These are phyloP conservation scores for Brachystomella parvula DNA, from an alignment of 1,140 invertebrate species.

Conservation along the genomic window DNA sequence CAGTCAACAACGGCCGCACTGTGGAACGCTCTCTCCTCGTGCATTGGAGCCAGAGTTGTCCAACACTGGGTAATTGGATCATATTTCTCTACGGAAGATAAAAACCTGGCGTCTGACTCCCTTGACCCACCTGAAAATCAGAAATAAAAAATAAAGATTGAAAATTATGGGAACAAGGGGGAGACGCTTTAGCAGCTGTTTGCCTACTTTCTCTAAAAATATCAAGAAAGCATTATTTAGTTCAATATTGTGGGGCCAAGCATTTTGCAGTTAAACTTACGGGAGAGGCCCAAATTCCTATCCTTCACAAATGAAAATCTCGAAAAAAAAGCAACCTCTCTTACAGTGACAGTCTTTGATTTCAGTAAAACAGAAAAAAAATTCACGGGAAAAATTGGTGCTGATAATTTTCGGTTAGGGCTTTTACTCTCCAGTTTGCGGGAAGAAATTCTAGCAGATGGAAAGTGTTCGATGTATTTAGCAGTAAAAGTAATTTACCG, in stretches of 20 bases:
- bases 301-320: too few species aligned
- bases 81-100: conserved; percentile 38
- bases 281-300: too few species aligned
- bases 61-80: conserved; percentile 38
- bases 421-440: too few species aligned
- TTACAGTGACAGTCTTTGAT: not conserved
- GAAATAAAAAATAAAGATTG: too few species aligned
- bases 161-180: not conserved
- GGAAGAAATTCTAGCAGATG: too few species aligned
- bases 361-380: not conserved
- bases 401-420: too few species aligned
- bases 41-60: conserved; percentile 39
- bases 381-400: too few species aligned
- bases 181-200: too few species aligned
- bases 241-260: not conserved
- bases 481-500: conserved; percentile 27
- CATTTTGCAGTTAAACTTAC: not conserved
- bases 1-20: conserved; percentile 40
- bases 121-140: conserved; percentile 26
- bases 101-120: conserved; percentile 32
- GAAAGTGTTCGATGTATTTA: too few species aligned
- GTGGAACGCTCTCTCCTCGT: conserved; percentile 40
- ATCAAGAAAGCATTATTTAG: not conserved
- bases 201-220: too few species aligned
- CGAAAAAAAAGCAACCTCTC: too few species aligned